Conservation (phyloP, 1,140 invertebrate species). For the Thalassaphorura encarpata region DNA sequence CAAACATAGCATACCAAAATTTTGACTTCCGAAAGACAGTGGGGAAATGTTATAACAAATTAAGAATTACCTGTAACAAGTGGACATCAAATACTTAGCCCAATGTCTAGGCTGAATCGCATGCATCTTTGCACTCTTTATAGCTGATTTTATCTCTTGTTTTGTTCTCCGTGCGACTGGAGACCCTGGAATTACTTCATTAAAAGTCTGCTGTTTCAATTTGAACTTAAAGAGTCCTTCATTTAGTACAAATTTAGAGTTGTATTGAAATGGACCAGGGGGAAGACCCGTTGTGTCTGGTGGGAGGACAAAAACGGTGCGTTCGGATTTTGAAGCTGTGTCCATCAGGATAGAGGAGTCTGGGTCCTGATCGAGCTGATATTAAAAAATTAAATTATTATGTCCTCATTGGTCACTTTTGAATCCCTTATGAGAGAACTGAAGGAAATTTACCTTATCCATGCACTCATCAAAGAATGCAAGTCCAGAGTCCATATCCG, state of each 20-base stretch:
- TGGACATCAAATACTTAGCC: constrained; percentile 80
- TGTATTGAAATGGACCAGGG: constrained; percentile 37
- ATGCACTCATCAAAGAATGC: constrained; percentile 98
- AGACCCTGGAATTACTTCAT: constrained; percentile 57
- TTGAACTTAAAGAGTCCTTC: constrained; percentile 35
- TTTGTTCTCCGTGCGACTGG: constrained; percentile 87
- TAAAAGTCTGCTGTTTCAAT: constrained; percentile 33
- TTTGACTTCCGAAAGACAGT: background rate
- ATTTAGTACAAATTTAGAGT: constrained; percentile 34
- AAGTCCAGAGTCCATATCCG: constrained; percentile 82
- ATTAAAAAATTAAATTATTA: constrained; percentile 14
- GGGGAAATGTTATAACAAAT: constrained; percentile 1
- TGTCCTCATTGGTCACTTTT: background rate
- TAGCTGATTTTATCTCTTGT: constrained; percentile 84
- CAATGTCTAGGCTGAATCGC: constrained; percentile 63
- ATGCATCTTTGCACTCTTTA: constrained; percentile 71
- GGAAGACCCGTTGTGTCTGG: constrained; percentile 57
- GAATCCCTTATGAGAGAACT: constrained; percentile 18
- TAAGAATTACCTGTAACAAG: constrained; percentile 57
- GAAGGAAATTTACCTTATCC: constrained; percentile 50
- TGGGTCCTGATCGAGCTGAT: constrained; percentile 44
- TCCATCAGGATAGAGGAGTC: constrained; percentile 60
- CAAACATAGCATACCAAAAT: constrained; percentile 34
- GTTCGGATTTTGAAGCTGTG: constrained; percentile 62
- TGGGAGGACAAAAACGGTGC: constrained; percentile 92